Conservation (phyloP, 2,113 vertebrate genomes). For the Grammomys dolichurus region DNA sequence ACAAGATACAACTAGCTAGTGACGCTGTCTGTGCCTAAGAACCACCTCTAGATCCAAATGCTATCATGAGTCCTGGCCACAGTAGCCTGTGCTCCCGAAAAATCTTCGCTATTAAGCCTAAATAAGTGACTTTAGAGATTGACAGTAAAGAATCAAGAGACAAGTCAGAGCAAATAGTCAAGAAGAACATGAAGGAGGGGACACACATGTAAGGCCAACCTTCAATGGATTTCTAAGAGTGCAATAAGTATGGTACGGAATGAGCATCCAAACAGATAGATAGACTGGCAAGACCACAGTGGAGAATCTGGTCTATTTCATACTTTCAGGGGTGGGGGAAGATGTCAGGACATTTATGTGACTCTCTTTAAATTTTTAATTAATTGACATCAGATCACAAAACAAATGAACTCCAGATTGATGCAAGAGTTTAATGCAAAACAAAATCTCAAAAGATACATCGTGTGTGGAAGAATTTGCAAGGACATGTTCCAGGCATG, state of each 20-base stretch:
- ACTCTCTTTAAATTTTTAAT: not conserved
- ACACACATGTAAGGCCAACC: not conserved
- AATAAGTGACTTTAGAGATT: conserved; percentile 29
- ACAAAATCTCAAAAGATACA: not conserved
- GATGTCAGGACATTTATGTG: not conserved
- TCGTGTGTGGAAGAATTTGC: not conserved
- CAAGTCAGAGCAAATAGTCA: not conserved
- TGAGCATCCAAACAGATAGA: not conserved
- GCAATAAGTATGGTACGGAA: not conserved
- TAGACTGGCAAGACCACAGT: not conserved
- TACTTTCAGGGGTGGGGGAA: not conserved
- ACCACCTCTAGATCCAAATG: not conserved
- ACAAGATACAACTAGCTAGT: not conserved
- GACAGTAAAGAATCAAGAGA: conserved; percentile 17
- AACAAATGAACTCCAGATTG: not conserved
- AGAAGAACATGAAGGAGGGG: not conserved
- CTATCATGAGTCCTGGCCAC: not conserved
- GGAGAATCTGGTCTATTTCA: not conserved
- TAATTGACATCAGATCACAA: not conserved
- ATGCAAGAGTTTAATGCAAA: not conserved
- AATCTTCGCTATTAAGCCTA: not conserved
- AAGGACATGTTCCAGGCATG: not conserved
- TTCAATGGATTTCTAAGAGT: conserved; percentile 34
- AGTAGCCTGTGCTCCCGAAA: not conserved
- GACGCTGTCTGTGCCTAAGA: not conserved